A percentile compares a stretch with the other conserved stretches of the same genome.
Evolutionary conservation across 2,888 invertebrate genomes (phyloP).

Genomic region (Xestoiulus laeticollis): DNA sequence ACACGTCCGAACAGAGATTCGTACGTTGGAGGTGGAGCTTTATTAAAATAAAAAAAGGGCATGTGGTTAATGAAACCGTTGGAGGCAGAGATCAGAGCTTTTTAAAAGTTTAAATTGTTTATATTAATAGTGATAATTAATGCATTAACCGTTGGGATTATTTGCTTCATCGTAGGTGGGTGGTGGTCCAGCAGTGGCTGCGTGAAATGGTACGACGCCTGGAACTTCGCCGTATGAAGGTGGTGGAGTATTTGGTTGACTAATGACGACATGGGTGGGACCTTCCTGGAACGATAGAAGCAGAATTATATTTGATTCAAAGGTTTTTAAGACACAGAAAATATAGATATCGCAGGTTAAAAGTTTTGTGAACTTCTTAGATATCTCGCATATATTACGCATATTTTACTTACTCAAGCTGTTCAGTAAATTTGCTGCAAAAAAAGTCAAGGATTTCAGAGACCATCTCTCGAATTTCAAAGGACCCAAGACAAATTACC

Average conservation of each 20-base stretch:
- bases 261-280: not conserved
- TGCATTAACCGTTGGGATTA: conserved; percentile 69
- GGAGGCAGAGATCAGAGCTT: too few species aligned
- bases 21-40: conserved; percentile 74
- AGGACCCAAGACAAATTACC: too few species aligned
- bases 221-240: conserved; percentile 59
- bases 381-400: too few species aligned
- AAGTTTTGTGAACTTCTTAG: too few species aligned
- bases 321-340: too few species aligned
- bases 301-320: not conserved
- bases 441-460: too few species aligned
- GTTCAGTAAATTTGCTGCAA: too few species aligned
- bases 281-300: not conserved
- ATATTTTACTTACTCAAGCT: too few species aligned
- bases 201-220: conserved; percentile 59
- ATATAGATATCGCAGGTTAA: too few species aligned
- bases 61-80: too few species aligned
- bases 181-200: conserved; percentile 66
- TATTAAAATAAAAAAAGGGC: conserved; percentile 48
- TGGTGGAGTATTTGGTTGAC: conserved; percentile 55
- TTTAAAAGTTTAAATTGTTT: not conserved
- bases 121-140: not conserved
- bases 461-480: too few species aligned
- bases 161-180: conserved; percentile 73
- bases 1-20: conserved; percentile 74